phyloP scores from a whole-genome alignment of 2,888 invertebrate genomes.

The Latheticus oryzae region DNA sequence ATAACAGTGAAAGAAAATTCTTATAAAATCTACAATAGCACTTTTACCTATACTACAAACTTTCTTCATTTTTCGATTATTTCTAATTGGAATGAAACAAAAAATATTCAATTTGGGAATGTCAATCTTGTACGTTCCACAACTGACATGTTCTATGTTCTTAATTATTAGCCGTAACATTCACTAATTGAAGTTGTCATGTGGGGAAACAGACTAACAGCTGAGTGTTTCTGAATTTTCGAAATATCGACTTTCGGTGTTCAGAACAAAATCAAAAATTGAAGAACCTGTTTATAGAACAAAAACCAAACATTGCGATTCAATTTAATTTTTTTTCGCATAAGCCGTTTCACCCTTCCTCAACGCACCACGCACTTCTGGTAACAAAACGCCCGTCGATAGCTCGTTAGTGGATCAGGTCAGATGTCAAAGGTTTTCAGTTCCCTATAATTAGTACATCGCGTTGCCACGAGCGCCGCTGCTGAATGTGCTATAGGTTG shows the following conservation, averaged over 20 bases:
- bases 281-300: too few species aligned
- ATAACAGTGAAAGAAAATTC: too few species aligned
- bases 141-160: conserved; percentile 26
- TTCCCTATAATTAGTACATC: conserved; percentile 65
- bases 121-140: conserved; percentile 18
- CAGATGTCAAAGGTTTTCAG: conserved; percentile 67
- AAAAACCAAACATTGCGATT: conserved; percentile 3
- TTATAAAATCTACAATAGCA: too few species aligned
- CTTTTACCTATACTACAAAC: too few species aligned
- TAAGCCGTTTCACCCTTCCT: conserved; percentile 4
- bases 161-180: conserved; percentile 28
- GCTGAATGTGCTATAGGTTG: conserved; percentile 44
- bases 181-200: conserved; percentile 27
- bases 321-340: background rate
- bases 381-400: conserved; percentile 64
- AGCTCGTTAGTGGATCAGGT: conserved; percentile 66
- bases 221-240: conserved; percentile 1
- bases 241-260: too few species aligned
- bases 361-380: conserved; percentile 42
- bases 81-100: too few species aligned
- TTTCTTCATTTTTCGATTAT: too few species aligned
- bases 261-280: too few species aligned
- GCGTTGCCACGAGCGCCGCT: conserved; percentile 60
- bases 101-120: too few species aligned
- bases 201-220: conserved; percentile 25